Percentiles rank a stretch among this genome's conserved stretches.
Evolutionary conservation across 2,113 vertebrate genomes (phyloP).

Genomic region (Corapipo altera): DNA sequence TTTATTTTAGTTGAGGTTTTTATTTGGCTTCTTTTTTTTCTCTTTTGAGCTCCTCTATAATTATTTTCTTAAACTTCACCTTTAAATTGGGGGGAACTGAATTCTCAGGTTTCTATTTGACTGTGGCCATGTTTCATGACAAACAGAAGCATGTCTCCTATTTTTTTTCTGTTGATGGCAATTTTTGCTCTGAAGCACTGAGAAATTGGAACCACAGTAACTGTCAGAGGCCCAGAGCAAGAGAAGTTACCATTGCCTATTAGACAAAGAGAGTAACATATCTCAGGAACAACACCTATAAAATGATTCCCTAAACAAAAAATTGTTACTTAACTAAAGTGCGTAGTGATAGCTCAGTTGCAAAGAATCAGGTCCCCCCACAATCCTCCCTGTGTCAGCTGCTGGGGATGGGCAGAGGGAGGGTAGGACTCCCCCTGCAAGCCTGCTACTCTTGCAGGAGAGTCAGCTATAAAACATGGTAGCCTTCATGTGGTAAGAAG

Average conservation of each 20-base stretch:
- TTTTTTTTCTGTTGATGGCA: not conserved
- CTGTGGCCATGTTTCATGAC: not conserved
- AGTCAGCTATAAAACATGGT: not conserved
- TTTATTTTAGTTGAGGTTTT: not conserved
- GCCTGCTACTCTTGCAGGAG: not conserved
- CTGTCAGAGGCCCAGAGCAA: not conserved
- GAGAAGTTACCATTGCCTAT: not conserved
- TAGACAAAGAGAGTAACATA: not conserved
- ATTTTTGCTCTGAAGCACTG: not conserved
- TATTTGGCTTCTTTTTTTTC: not conserved
- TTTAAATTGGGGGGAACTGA: not conserved
- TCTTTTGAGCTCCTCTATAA: accelerated
- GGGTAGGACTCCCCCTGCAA: not conserved
- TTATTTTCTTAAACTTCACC: not conserved
- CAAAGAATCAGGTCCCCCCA: not conserved
- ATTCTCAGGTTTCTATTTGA: not conserved
- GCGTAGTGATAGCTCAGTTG: not conserved
- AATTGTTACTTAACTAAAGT: not conserved
- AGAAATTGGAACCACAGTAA: not conserved
- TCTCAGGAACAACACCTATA: not conserved
- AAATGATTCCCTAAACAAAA: not conserved
- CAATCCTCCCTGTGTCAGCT: not conserved
- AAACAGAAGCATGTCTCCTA: not conserved
- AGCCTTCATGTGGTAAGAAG: not conserved
- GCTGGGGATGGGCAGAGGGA: not conserved